These are phyloP conservation scores for Hyposoter didymator DNA, from an alignment of 2,888 invertebrate species.

Conservation along the genomic window DNA sequence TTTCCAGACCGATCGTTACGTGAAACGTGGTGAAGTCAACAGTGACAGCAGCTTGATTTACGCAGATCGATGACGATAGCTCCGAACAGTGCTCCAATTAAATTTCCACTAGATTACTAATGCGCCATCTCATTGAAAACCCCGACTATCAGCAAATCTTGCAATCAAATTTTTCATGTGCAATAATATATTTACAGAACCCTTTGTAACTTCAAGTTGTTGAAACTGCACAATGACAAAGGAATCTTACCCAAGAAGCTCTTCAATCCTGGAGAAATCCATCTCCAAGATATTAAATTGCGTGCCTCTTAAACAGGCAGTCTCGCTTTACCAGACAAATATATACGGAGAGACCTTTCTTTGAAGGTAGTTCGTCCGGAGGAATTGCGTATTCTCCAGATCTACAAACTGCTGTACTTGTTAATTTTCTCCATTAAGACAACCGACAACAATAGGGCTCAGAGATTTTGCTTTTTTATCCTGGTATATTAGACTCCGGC, in stretches of 20 bases:
- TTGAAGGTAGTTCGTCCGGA: background rate
- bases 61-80: conserved; percentile 14
- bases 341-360: background rate
- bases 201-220: background rate
- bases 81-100: conserved; percentile 10
- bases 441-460: background rate
- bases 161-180: background rate
- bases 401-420: background rate
- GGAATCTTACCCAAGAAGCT: no score
- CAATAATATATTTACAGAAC: background rate
- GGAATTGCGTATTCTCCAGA: conserved; percentile 1
- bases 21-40: conserved; percentile 34
- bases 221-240: no score
- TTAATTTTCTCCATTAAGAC: background rate
- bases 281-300: background rate
- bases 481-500: background rate
- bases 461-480: background rate
- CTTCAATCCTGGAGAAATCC: no score
- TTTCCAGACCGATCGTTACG: conserved; percentile 49
- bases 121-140: background rate
- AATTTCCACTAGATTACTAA: background rate
- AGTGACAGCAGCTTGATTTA: conserved; percentile 21
- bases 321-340: background rate
- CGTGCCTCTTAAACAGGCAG: background rate
- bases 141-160: background rate